Evolutionary conservation across 2,113 vertebrate species (phyloP).

Genomic region (Micronycteris hirsuta): DNA sequence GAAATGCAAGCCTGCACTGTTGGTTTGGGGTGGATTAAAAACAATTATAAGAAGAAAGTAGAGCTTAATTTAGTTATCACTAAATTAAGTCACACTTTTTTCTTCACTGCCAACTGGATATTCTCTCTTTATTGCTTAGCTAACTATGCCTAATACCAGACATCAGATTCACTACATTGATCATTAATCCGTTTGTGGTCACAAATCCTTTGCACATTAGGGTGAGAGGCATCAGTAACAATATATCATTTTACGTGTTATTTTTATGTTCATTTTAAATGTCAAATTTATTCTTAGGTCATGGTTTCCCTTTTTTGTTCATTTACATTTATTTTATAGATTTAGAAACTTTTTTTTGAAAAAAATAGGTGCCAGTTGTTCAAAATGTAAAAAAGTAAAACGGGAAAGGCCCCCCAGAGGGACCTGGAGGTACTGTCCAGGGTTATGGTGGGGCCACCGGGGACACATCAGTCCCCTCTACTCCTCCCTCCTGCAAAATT

Average conservation of each 20-base stretch:
- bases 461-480: background rate
- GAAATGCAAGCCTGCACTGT: background rate
- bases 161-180: background rate
- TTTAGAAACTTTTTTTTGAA: background rate
- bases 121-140: background rate
- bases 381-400: background rate
- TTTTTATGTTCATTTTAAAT: background rate
- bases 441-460: background rate
- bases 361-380: background rate
- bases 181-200: background rate
- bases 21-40: constrained; percentile 52
- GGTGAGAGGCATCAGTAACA: background rate
- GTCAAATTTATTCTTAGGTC: background rate
- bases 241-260: background rate
- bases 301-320: background rate
- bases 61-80: constrained; percentile 40
- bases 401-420: background rate
- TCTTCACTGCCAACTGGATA: constrained; percentile 10
- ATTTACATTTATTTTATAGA: background rate
- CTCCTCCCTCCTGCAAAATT: background rate
- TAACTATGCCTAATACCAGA: background rate
- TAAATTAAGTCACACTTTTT: background rate
- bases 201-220: background rate
- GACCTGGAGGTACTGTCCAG: too few species aligned
- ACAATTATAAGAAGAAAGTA: constrained; percentile 47